phyloP scores from a whole-genome alignment of 2,113 vertebrate genomes.

The Narcine bancroftii region DNA sequence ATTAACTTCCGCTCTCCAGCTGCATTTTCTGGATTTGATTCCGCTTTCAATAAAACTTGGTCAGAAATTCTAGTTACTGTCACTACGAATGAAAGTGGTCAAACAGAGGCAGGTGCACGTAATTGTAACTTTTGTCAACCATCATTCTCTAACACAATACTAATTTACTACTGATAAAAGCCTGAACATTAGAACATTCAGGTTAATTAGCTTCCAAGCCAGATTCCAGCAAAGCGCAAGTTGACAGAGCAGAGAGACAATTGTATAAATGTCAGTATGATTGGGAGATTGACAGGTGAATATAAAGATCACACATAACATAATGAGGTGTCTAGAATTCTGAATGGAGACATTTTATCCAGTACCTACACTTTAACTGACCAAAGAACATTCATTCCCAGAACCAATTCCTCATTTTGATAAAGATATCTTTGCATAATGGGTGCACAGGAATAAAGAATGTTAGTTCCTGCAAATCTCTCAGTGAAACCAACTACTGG shows the following conservation, averaged over 20 bases:
- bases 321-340: background rate
- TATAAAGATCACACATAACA: background rate
- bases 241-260: background rate
- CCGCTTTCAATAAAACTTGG: background rate
- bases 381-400: background rate
- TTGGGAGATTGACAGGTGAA: background rate
- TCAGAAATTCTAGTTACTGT: background rate
- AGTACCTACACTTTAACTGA: background rate
- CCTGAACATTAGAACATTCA: background rate
- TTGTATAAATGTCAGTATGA: conserved; percentile 8
- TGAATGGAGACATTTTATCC: background rate
- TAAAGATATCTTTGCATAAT: background rate
- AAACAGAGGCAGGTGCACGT: background rate
- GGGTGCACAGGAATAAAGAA: background rate
- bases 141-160: background rate
- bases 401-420: background rate
- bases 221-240: background rate
- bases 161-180: background rate
- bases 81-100: background rate
- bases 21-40: background rate
- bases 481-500: background rate
- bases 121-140: background rate
- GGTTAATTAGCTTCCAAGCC: background rate
- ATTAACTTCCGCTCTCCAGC: background rate
- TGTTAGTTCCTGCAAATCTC: background rate